Base-by-base conservation (phyloP, 2,888 invertebrate genomes). In the Drosophila kuntzei region DNA sequence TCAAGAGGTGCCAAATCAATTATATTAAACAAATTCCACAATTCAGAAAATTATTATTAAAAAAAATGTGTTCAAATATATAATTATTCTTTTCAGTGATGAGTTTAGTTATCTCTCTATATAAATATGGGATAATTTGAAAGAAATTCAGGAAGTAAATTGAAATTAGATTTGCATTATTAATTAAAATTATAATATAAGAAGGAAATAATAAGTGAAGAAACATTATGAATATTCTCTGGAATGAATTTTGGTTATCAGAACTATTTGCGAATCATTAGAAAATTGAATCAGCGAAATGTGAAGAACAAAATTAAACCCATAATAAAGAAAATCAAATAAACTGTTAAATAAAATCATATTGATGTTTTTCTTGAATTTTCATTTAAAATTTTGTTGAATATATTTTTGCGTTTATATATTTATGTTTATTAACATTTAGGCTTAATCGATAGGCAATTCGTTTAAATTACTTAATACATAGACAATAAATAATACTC, bases 401-500 rank as follows among this genome's bases (percentile, higher is more conserved):
- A 66, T 71, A 53, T 54, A 50, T 73, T 73, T 64, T 47, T 53
- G 59, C 36, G 39, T 37, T 25, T 41, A 54, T 44, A 34, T 27
- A 18, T 61, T 61, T 43, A 58, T 62, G 25, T 60, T 70, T 64
- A 60, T 71, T 80, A 76, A 73, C 66, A 79, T 75, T 84, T 75
- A 77, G 66, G 65, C 79, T 83, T 86, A 86, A 55, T 66, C 53
- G 66, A 72, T 85, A 82, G 79, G 76, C 79, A 83, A 66, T 79
- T 83, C 22, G 60, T 63, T 78, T 70, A 60, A 65, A 73, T 72
- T 80, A 76, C 60, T 69, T 75, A 75, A 55, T 32, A 46, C 54
- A 39, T 61, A 61, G 41, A 80, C 67, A 76, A 81, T 87, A 84
- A 84, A 84, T 87, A 81, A 84, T 87, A 84, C 87, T 84, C 83